Conservation (phyloP, 2,888 invertebrate genomes). For the Melitaea athalia region DNA sequence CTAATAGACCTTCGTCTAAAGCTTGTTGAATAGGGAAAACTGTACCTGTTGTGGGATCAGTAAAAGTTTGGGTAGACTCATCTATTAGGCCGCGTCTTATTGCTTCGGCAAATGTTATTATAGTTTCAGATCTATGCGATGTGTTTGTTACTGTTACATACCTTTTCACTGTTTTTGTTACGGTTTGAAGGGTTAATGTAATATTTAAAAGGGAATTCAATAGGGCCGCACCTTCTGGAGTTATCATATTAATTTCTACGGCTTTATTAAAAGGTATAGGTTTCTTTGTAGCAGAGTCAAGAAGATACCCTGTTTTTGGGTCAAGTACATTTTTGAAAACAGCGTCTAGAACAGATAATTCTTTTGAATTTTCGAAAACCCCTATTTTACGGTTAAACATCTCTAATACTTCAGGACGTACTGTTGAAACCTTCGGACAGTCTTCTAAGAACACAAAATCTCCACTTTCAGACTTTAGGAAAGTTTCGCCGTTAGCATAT, state of each 20-base stretch:
- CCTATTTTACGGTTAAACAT: conserved; percentile 93
- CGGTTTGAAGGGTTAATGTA: conserved; percentile 92
- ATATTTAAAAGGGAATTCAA: conserved; percentile 93
- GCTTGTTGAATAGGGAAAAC: conserved; percentile 90
- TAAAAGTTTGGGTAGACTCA: conserved; percentile 88
- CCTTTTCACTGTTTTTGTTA: conserved; percentile 91
- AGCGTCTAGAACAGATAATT: conserved; percentile 92
- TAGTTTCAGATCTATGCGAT: conserved; percentile 80
- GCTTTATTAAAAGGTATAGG: conserved; percentile 92
- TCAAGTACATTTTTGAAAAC: conserved; percentile 93
- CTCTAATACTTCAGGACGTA: conserved; percentile 93
- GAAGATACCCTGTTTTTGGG: conserved; percentile 92
- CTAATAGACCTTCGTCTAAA: conserved; percentile 86
- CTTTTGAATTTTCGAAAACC: conserved; percentile 87
- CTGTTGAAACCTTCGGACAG: conserved; percentile 89
- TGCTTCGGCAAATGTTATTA: conserved; percentile 90
- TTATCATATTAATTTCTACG: conserved; percentile 91
- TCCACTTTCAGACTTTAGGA: conserved; percentile 88
- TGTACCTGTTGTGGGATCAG: conserved; percentile 88
- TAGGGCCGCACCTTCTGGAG: conserved; percentile 93
- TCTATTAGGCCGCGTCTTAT: conserved; percentile 90
- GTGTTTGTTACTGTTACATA: conserved; percentile 89
- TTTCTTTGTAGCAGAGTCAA: conserved; percentile 87
- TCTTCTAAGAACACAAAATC: conserved; percentile 89
- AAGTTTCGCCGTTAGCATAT: conserved; percentile 87